These are phyloP conservation scores for Acanthurus leucopareius DNA, from an alignment of 2,797 vertebrate species.

Conservation along the genomic window DNA sequence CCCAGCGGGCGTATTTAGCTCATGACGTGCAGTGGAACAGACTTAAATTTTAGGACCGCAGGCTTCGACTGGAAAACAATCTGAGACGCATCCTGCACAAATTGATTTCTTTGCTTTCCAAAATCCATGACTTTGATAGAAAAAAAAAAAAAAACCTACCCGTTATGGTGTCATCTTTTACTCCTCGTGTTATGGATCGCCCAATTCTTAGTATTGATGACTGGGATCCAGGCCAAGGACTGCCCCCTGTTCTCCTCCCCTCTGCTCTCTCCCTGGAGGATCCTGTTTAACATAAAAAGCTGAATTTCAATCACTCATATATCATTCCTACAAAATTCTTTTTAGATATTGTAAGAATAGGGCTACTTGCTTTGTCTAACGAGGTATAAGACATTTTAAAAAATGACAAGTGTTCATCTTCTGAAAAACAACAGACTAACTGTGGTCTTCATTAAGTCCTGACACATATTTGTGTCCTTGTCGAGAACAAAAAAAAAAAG, in stretches of 20 bases:
- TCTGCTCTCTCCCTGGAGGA: conserved; percentile 10
- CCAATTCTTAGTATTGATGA: conserved; percentile 40
- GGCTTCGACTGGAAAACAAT: conserved; percentile 16
- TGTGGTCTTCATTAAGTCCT: background rate
- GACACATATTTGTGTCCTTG: conserved; percentile 12
- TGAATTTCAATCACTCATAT: conserved; percentile 25
- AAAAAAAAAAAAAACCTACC: conserved; percentile 21
- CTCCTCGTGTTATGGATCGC: conserved; percentile 18
- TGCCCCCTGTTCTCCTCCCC: background rate
- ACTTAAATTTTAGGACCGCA: conserved; percentile 5
- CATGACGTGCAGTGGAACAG: background rate
- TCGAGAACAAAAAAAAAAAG: background rate
- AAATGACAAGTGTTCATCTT: conserved; percentile 25
- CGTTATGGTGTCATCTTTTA: conserved; percentile 18
- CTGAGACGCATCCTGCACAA: conserved; percentile 7
- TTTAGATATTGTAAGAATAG: background rate
- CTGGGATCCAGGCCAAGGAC: conserved; percentile 15
- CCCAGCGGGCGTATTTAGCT: background rate
- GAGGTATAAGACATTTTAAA: conserved; percentile 3
- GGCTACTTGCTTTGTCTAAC: conserved; percentile 15
- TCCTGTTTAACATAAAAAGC: conserved; percentile 44
- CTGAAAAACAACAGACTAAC: background rate
- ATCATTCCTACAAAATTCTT: conserved; percentile 3
- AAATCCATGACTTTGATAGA: conserved; percentile 41
- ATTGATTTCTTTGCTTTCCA: conserved; percentile 24